phyloP scores from a whole-genome alignment of 2,797 vertebrate genomes.

The Vespertilio murinus region DNA sequence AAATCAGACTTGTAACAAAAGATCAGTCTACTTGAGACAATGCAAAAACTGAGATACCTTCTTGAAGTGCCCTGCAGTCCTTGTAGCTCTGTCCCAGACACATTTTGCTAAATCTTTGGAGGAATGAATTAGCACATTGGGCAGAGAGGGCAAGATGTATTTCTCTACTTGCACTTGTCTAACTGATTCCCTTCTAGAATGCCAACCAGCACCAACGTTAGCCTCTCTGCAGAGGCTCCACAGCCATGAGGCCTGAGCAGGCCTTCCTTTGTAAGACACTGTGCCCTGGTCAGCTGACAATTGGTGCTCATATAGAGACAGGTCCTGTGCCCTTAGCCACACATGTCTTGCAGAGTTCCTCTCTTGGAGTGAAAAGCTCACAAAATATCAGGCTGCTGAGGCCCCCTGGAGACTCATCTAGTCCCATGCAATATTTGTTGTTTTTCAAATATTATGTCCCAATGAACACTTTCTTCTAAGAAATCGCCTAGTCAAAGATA shows the following conservation, averaged over 20 bases:
- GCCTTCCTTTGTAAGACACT: neutral
- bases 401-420: neutral
- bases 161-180: neutral
- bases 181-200: neutral
- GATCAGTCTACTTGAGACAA: neutral
- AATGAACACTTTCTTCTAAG: neutral
- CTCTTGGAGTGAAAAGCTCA: neutral
- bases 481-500: neutral
- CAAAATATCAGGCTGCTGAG: neutral
- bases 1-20: neutral
- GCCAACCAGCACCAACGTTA: too few species aligned
- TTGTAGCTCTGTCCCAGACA: neutral
- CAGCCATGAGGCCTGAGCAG: neutral
- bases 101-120: neutral
- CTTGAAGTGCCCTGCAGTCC: neutral
- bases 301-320: neutral
- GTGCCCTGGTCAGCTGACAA: neutral
- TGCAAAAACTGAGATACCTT: neutral
- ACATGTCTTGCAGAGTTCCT: neutral
- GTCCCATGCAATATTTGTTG: neutral
- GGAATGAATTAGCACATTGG: neutral
- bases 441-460: neutral
- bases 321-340: neutral
- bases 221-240: neutral
- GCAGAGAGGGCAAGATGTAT: neutral